Evolutionary conservation across 2,888 invertebrate species (phyloP), one percentile per base, ranked within the genome.

Genomic region (Imbricaverruca yamaguchii): DNA sequence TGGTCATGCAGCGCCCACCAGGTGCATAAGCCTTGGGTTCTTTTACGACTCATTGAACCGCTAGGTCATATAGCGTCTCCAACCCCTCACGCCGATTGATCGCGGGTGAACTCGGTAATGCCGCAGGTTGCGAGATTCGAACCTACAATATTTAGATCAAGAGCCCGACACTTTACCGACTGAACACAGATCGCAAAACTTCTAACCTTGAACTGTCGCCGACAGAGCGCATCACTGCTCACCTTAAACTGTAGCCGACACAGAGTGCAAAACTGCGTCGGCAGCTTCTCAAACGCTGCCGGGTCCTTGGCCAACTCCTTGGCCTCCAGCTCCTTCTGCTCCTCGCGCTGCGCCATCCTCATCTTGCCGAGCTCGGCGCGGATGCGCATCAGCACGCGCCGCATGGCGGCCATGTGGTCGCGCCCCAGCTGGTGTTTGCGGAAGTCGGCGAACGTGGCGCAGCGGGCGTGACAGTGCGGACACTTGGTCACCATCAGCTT

Each of bases 371-470:
- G 79, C 59, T 79, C 79, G 57, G 23, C 59, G 56, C 79, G 79
- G 8, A 79, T 13, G 4, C 18, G n/a, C 79, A 59, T 79, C 79
- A 79, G 57, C 57, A 79, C 23, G 15, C 57, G 56, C 7, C 79
- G 79, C 79, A 79, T 79, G 57, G 79, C 79, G 13, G 57, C 25
- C 79, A 79, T 59, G 79, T 79, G 79, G 23, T 56, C 59, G 23
- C 56, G 57, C 57, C 79, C 59, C 57, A 56, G 57, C 79, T 79
- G 79, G 57, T 79, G 79, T 13, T 59, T 79, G 3, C 79, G 79
- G 59, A 57, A 79, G 57, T 56, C 56, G 57, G 79, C 79, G 79
- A 79, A 79, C 57, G 79, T 79, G 79, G 79, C 57, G 59, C 79
- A 79, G 56, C 59, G 79, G 12, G 56, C 59, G 57, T 79, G 56